Base-by-base conservation (phyloP, 2,113 vertebrate species). In the Eretmochelys imbricata region DNA sequence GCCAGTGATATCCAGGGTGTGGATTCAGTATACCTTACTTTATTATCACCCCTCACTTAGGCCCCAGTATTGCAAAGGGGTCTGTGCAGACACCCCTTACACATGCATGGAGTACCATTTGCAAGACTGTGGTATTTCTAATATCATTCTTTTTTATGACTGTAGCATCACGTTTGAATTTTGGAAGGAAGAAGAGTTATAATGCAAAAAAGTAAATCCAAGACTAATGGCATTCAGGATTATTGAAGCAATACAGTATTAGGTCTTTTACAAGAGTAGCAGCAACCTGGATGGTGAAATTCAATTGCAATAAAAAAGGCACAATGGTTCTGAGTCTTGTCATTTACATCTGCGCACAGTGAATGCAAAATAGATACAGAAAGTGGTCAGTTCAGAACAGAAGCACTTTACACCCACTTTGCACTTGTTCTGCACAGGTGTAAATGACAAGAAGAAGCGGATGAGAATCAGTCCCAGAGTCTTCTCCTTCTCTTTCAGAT, bases 151-250 rank as follows among this genome's bases (percentile, higher is more conserved):
- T 82, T 90, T 11, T 84, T 84, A 29, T 42, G 69, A 20, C 69
- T 91, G 0, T 72, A 78, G 54, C 3, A 1, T 0, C 24, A 25
- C 24, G 7, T 76, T 42, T 6, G 2, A 57, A 12, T 50, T 25
- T 3, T 89, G 38, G 35, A 91, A 62, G 62, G 79, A 88, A n/a
- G 93, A 84, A 94, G 75, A 38, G 20, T 8, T 54, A 11, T 82
- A 42, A 82, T 54, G 55, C 6, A 2, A 78, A 78, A 78, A 78
- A 46, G 38, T 12, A 5, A n/a, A 95, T 29, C 16, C 57, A 87
- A 48, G 48, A 57, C 46, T 48, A 95, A 83, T 14, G 20, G 17
- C 31, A 54, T 83, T 88, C 6, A 79, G 50, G 75, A 16, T 65
- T 86, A 87, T 4, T 14, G 20, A 85, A 29, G 2, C 7, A 83